Base-by-base conservation (phyloP, 2,888 invertebrate genomes). In the Lagria hirta region DNA sequence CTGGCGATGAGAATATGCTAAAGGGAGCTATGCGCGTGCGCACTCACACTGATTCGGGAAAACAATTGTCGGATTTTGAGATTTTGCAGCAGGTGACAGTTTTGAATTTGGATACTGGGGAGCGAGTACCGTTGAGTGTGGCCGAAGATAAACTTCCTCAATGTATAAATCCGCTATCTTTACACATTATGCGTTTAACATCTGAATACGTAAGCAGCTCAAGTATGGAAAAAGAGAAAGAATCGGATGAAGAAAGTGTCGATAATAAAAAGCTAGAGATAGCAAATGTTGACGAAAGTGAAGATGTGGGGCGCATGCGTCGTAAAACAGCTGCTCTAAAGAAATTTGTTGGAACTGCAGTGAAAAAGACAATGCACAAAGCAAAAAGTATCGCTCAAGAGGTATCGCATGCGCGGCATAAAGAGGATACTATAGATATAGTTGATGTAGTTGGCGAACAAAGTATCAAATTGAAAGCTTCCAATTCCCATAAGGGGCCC, bases 401-500 rank as follows among this genome's bases (percentile, higher is more conserved):
- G 62, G 88, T 89, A 7, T 87, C 89, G 0, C 89, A 90, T 68
- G 88, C 88, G n/a, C 73, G 89, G 0, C 90, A 90, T 60, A 88
- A 87, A 58, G 91, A 90, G 61, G 89, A 90, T 64, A 85, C 88
- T 1, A 85, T 87, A 29, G 90, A 90, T 61, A 88, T 90, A 27
- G 83, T 83, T 1, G 90, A 91, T 65, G 88, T 88, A 48, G 86
- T 87, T 38, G 83, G 83, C 0, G 89, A 89, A 52, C 84, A 83
- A 54, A 84, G 83, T 64, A 88, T 88, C 54, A 89, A 95, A 75
- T 79, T 96, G 37, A 94, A 97, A 61, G 95, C 96, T 0, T 90
- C 94, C 1, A 92, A 91, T 64, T 92, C 92, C 43, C 95, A 97
- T 70, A 97, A 97, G 68, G 97, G 97, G 0, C 97, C 96, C 0